Percentiles rank a stretch among this genome's conserved stretches.
Conservation (phyloP, 1,140 invertebrate genomes). For the Belonocnema kinseyi region DNA sequence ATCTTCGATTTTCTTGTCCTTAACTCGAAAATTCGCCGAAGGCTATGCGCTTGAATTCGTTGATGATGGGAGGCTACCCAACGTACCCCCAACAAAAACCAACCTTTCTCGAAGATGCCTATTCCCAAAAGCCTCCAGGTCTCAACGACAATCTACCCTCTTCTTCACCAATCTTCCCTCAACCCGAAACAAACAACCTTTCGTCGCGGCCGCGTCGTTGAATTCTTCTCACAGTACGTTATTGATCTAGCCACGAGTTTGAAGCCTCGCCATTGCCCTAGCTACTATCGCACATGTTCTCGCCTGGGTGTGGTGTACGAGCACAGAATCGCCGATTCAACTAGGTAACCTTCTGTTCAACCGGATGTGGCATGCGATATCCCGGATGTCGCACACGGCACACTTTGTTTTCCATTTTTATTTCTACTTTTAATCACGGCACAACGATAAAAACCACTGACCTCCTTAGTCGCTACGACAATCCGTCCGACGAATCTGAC, state of each 20-base stretch:
- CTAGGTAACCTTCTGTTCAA: background rate
- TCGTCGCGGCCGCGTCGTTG: slow-evolving; percentile 48
- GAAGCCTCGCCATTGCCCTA: slow-evolving; percentile 64
- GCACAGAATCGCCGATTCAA: slow-evolving; percentile 29
- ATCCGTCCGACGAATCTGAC: background rate
- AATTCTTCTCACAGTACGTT: slow-evolving; percentile 64
- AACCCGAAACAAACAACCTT: slow-evolving; percentile 11
- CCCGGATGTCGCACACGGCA: background rate
- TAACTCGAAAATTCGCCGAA: slow-evolving; percentile 4
- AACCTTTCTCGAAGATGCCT: background rate
- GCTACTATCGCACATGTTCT: slow-evolving; percentile 58
- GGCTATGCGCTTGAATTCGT: background rate
- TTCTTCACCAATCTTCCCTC: slow-evolving; percentile 32
- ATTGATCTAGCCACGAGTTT: slow-evolving; percentile 70
- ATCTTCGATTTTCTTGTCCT: slow-evolving; percentile 13
- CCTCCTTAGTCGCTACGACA: slow-evolving; percentile 32
- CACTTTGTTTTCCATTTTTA: background rate
- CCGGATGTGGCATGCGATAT: background rate
- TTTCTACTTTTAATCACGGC: slow-evolving; percentile 6
- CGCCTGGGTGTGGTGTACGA: slow-evolving; percentile 55
- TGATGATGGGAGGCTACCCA: background rate
- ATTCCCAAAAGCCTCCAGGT: background rate
- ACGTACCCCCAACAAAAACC: background rate
- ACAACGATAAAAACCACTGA: slow-evolving; percentile 32
- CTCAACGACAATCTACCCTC: background rate